A percentile compares a stretch with the other conserved stretches of the same genome.
Evolutionary conservation across 2,113 vertebrate species (phyloP).

Genomic region (Lepus timidus): DNA sequence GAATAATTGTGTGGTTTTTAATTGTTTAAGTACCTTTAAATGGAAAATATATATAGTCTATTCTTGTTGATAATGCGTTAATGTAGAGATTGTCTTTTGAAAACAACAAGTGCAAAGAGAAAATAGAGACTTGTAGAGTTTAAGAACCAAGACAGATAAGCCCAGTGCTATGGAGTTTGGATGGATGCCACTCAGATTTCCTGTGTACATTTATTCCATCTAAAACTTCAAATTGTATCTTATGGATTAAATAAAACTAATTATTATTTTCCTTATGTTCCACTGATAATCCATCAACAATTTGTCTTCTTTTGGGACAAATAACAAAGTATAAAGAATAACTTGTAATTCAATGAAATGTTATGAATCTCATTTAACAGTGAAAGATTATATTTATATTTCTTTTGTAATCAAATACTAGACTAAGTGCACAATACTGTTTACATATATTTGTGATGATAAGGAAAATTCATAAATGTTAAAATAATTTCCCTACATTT

Average conservation of each 20-base stretch:
- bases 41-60: conserved; percentile 44
- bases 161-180: neutral
- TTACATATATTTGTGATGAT: neutral
- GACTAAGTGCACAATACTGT: neutral
- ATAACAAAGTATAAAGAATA: neutral
- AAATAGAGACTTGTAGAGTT: neutral
- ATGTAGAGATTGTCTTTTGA: neutral
- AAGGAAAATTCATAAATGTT: conserved; percentile 28
- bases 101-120: conserved; percentile 27
- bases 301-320: conserved; percentile 16
- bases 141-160: neutral
- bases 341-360: conserved; percentile 28
- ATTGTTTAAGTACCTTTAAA: conserved; percentile 63
- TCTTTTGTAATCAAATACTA: neutral
- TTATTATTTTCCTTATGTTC: neutral
- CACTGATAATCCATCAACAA: neutral
- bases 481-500: neutral
- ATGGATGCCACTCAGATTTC: neutral
- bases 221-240: conserved; percentile 4
- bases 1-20: conserved; percentile 52
- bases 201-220: neutral
- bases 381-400: neutral
- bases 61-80: conserved; percentile 59
- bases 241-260: conserved; percentile 28
- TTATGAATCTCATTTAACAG: conserved; percentile 12